Evolutionary conservation across 2,888 invertebrate genomes (phyloP).

Genomic region (Stenichneumon culpator): DNA sequence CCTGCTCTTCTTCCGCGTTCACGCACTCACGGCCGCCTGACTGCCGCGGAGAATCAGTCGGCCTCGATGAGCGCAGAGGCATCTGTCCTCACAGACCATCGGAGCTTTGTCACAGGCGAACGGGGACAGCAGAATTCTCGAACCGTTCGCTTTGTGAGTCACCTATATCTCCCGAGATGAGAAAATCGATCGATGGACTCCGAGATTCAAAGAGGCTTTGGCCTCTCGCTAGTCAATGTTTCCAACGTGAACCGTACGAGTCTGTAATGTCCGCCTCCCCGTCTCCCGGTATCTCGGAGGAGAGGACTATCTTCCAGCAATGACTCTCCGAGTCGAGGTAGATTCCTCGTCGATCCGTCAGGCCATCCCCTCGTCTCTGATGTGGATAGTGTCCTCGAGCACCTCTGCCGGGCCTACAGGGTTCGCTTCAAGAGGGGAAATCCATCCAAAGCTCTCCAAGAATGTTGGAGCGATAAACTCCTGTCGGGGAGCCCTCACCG

Average conservation of each 20-base stretch:
- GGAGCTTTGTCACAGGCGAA: constrained; percentile 18
- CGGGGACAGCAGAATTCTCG: constrained; percentile 38
- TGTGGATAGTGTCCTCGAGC: constrained; percentile 59
- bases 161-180: constrained; percentile 12
- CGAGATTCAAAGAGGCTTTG: constrained; percentile 22
- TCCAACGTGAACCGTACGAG: background rate
- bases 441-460: constrained; percentile 84
- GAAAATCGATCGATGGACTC: constrained; percentile 1
- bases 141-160: constrained; percentile 15
- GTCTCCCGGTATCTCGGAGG: constrained; percentile 14
- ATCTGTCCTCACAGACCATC: constrained; percentile 21
- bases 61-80: constrained; percentile 4
- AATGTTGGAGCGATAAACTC: constrained; percentile 84
- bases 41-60: constrained; percentile 15
- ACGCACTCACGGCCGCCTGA: constrained; percentile 24
- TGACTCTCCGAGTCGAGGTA: constrained; percentile 40
- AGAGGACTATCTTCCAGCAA: constrained; percentile 41
- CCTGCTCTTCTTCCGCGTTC: constrained; percentile 36
- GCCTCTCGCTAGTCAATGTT: constrained; percentile 9
- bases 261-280: constrained; percentile 16
- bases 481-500: constrained; percentile 79
- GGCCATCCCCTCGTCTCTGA: constrained; percentile 22
- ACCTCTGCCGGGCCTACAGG: constrained; percentile 58
- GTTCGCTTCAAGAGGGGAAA: constrained; percentile 78
- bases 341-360: constrained; percentile 55